Percentiles rank a stretch among this genome's conserved stretches.
phyloP scores from a whole-genome alignment of 2,797 vertebrate species.

The Rhabdophis nuchalis region DNA sequence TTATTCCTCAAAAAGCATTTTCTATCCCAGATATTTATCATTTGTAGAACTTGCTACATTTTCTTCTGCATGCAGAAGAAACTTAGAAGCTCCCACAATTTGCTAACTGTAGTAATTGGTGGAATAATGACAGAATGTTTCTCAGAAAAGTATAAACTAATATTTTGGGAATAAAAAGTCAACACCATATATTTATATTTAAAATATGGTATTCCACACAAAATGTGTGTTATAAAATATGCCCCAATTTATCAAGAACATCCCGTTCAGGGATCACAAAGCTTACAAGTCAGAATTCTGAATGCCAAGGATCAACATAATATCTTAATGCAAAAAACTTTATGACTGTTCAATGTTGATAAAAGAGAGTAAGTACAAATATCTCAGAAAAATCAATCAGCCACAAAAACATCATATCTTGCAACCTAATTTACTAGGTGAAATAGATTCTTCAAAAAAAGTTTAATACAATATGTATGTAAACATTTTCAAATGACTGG shows the following conservation, averaged over 20 bases:
- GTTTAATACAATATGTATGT: not conserved
- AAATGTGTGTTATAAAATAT: not conserved
- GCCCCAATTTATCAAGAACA: not conserved
- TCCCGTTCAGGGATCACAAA: not conserved
- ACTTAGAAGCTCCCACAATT: not conserved
- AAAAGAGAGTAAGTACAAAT: not conserved
- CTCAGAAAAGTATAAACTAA: not conserved
- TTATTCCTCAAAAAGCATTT: not conserved
- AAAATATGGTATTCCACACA: not conserved
- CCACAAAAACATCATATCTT: not conserved
- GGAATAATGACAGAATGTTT: not conserved
- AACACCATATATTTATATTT: not conserved
- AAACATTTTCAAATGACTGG: not conserved
- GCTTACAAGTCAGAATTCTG: not conserved
- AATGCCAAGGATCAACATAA: not conserved
- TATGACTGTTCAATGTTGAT: not conserved
- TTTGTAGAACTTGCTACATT: not conserved
- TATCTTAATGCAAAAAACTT: not conserved
- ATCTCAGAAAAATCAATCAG: not conserved
- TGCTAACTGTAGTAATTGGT: not conserved
- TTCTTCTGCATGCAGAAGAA: not conserved
- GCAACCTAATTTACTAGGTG: not conserved
- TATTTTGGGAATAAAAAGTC: not conserved
- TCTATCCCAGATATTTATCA: not conserved
- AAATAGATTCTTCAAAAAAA: not conserved